Percentiles rank a stretch among this genome's conserved stretches.
Evolutionary conservation across 1,140 invertebrate species (phyloP).

Genomic region (Cydia fagiglandana): DNA sequence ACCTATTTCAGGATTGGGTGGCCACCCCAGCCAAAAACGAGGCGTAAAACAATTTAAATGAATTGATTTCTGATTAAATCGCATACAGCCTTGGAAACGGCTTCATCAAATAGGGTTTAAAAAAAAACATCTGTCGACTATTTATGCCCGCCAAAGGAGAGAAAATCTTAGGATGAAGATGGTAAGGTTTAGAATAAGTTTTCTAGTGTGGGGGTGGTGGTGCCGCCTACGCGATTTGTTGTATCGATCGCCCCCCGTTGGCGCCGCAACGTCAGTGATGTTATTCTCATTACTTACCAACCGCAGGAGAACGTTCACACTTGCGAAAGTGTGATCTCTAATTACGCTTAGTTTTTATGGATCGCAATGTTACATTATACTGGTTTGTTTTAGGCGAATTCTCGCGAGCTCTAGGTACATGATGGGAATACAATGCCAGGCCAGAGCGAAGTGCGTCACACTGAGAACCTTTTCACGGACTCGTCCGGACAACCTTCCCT

Average conservation of each 20-base stretch:
- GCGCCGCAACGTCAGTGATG: constrained; percentile 61
- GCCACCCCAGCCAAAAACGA: neutral
- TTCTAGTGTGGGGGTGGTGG: constrained; percentile 41
- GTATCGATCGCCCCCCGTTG: constrained; percentile 63
- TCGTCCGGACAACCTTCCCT: constrained; percentile 36
- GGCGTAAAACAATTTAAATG: neutral
- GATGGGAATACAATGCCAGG: neutral
- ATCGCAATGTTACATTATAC: neutral
- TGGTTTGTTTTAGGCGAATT: neutral
- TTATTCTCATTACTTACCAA: neutral
- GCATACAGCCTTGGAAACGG: constrained; percentile 1
- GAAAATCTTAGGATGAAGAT: constrained; percentile 36
- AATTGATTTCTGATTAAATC: constrained; percentile 7
- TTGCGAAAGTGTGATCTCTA: neutral
- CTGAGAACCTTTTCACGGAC: constrained; percentile 43
- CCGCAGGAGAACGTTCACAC: neutral
- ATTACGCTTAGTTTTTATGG: neutral
- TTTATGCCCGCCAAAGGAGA: neutral
- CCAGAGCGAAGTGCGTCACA: constrained; percentile 59
- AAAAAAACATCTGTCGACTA: constrained; percentile 12
- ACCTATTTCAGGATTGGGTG: neutral
- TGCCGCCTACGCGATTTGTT: constrained; percentile 52
- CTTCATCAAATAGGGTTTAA: constrained; percentile 4
- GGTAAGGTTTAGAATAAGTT: constrained; percentile 25
- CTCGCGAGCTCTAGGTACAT: neutral